Evolutionary conservation across 2,888 invertebrate species (phyloP), one percentile per base, ranked within the genome.

Genomic region (Stramonita haemastoma): DNA sequence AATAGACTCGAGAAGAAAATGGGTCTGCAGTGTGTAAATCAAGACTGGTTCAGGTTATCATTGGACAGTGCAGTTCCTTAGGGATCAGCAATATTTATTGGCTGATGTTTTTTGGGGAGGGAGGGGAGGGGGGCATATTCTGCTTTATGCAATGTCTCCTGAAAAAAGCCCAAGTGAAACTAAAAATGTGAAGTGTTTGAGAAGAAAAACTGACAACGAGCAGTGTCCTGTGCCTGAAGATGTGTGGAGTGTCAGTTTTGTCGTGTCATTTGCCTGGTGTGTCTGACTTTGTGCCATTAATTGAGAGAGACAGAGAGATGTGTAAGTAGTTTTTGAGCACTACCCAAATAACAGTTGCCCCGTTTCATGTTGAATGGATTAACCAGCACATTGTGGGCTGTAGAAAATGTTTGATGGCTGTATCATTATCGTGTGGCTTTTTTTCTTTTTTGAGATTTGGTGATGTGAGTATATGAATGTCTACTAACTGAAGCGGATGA

Each of bases 391-490:
- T 29, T 56, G 56, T 57, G 56, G 57, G n/a, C 57, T 83, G 8
- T 56, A 15, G 57, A 22, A 19, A 34, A 36, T 57, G 84, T 85
- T 36, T 56, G 19, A 15, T 79, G 79, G 46, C 66, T 22, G 17
- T 46, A 26, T 83, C 26, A 26, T 34, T 83, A 19, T 32, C 8
- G 77, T 34, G 26, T 32, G 32, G 32, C 29, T 73, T 73, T 83
- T 83, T 36, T 83, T n/a, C n/a, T 46, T 83, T 83, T 83, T 46
- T 46, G 46, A 46, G 46, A 8, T 36, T 83, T 83, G 81, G 81
- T 36, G 0, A 15, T 83, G 22, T 83, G 36, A 83, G 15, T 36
- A 46, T 22, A 83, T 83, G 26, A 26, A n/a, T 26, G 26, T 83
- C 36, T 83, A 46, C 81, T 83, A 83, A 83, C 81, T 36, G 79